Evolutionary conservation across 2,113 vertebrate genomes (phyloP).

Genomic region (Anhinga anhinga): DNA sequence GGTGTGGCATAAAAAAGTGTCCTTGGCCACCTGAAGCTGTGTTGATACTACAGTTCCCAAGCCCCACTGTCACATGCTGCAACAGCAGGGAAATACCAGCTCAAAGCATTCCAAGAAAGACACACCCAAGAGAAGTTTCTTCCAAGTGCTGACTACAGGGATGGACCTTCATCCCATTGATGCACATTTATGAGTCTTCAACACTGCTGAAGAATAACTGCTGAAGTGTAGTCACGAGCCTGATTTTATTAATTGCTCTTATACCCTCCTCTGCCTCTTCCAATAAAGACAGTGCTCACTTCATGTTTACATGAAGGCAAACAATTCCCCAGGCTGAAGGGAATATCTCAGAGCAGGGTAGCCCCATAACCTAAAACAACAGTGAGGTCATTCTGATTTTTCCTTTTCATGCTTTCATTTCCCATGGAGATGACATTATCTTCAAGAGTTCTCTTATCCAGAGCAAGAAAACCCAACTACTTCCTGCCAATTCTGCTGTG

Average conservation of each 20-base stretch:
- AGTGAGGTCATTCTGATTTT: background rate
- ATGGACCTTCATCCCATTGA: background rate
- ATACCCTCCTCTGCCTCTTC: background rate
- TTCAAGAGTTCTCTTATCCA: background rate
- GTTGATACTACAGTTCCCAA: background rate
- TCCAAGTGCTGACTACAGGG: background rate
- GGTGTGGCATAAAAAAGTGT: background rate
- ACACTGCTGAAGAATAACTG: background rate
- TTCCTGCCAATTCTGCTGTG: slow-evolving; percentile 16
- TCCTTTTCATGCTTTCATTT: background rate
- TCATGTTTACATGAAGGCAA: background rate
- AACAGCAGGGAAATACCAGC: background rate
- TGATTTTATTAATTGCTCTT: background rate
- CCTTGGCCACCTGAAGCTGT: background rate
- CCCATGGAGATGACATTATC: background rate
- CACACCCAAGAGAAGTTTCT: background rate
- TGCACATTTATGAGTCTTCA: background rate
- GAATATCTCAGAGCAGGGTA: background rate
- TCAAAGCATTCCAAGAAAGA: background rate
- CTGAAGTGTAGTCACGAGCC: accelerated
- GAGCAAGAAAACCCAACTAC: slow-evolving; percentile 19
- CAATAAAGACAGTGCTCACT: background rate
- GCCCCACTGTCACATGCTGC: background rate
- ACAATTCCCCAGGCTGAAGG: background rate
- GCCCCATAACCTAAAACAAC: background rate